phyloP scores from a whole-genome alignment of 2,888 invertebrate species.

The Nomada lathburiana region DNA sequence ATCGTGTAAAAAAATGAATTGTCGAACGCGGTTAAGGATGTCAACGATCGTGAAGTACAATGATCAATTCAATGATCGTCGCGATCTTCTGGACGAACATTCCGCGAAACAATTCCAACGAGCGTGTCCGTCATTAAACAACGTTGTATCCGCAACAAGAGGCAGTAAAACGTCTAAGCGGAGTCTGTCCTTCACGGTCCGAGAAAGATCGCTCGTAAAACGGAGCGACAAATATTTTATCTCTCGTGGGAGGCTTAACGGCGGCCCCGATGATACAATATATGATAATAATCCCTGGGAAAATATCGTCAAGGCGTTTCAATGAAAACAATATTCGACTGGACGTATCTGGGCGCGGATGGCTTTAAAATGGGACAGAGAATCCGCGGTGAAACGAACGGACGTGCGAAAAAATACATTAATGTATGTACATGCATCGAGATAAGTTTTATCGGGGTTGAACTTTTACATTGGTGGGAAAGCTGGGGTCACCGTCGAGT shows the following conservation, averaged over 20 bases:
- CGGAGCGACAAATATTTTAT: not conserved
- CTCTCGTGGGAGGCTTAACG: not conserved
- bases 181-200: conserved; percentile 39
- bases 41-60: not conserved
- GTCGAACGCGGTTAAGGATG: not conserved
- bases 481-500: conserved; percentile 10
- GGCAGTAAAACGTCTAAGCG: not conserved
- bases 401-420: not conserved
- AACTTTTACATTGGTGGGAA: conserved; percentile 9
- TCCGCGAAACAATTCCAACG: not conserved
- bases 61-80: conserved; percentile 2
- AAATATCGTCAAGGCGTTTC: not conserved
- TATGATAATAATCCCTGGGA: not conserved
- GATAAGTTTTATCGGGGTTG: conserved; percentile 58
- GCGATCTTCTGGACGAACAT: not conserved
- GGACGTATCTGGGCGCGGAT: no score
- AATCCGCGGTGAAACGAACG: not conserved
- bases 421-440: not conserved
- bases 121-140: not conserved
- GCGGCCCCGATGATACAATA: no score
- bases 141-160: not conserved
- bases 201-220: conserved; percentile 12
- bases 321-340: not conserved
- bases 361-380: not conserved
- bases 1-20: conserved; percentile 19